Evolutionary conservation across 2,797 vertebrate species (phyloP).

Genomic region (Momotus momota): DNA sequence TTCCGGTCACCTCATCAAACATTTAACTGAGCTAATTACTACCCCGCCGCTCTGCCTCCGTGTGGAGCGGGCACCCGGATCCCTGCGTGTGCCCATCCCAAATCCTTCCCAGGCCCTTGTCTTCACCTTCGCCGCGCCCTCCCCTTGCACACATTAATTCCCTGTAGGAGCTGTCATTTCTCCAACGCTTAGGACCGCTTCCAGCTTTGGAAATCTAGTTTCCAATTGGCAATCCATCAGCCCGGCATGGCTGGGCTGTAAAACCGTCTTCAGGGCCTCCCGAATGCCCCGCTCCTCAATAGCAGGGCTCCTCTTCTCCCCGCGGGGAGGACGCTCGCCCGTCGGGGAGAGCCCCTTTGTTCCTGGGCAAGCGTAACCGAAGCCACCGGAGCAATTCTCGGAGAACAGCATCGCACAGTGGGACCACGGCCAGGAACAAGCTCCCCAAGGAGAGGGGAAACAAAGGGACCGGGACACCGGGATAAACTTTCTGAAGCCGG

Average conservation of each 20-base stretch:
- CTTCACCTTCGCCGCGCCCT: not conserved
- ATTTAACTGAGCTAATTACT: not conserved
- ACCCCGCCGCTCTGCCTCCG: not conserved
- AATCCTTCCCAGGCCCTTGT: accelerated
- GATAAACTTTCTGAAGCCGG: not conserved
- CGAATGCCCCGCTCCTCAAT: not conserved
- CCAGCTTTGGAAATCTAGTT: slow-evolving; percentile 14
- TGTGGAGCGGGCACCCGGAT: not conserved
- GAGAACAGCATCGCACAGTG: not conserved
- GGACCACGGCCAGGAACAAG: not conserved
- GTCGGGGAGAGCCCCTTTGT: not conserved
- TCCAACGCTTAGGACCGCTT: accelerated
- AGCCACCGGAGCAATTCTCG: not conserved
- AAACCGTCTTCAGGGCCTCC: not conserved
- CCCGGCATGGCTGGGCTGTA: not conserved
- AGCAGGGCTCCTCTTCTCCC: not conserved
- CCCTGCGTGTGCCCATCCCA: accelerated
- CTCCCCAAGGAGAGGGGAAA: not conserved
- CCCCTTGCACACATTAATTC: not conserved
- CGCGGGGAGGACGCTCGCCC: not conserved
- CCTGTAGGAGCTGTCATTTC: not conserved
- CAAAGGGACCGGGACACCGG: not conserved
- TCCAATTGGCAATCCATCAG: slow-evolving; percentile 11
- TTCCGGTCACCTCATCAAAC: not conserved
- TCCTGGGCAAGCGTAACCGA: not conserved